A percentile compares a stretch with the other conserved stretches of the same genome.
Conservation (phyloP, 2,797 vertebrate species). For the Muscicapa comitata region DNA sequence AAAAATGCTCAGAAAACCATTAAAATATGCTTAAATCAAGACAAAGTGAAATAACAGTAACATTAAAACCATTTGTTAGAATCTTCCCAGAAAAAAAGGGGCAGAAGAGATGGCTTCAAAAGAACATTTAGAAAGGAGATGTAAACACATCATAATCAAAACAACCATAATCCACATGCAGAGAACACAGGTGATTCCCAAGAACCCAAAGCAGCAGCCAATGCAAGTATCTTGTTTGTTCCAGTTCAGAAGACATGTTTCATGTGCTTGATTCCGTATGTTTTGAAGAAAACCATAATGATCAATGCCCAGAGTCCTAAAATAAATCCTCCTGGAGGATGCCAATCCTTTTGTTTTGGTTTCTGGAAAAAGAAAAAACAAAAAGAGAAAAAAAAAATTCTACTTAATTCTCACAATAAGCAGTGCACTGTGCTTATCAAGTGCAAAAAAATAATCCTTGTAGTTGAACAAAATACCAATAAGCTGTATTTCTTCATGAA, state of each 20-base stretch:
- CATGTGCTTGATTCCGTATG: conserved; percentile 95
- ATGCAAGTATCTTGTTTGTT: not conserved
- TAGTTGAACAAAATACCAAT: not conserved
- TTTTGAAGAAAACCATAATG: conserved; percentile 96
- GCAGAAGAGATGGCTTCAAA: not conserved
- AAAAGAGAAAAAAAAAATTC: not conserved
- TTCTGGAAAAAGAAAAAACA: conserved; percentile 77
- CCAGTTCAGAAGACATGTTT: conserved; percentile 90
- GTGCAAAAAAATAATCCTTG: not conserved
- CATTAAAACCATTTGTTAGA: not conserved
- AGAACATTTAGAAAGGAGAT: not conserved
- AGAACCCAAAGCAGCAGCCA: not conserved
- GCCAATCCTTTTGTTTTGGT: conserved; percentile 94
- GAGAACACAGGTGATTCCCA: not conserved
- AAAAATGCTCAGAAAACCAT: not conserved
- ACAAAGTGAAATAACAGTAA: not conserved
- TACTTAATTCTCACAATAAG: not conserved
- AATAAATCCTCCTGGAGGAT: conserved; percentile 97
- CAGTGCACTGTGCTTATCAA: not conserved
- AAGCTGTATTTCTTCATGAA: not conserved
- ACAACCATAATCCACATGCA: not conserved
- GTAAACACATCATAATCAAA: not conserved
- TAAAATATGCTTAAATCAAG: not conserved
- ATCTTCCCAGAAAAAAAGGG: not conserved
- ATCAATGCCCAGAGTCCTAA: conserved; percentile 95